phyloP scores from a whole-genome alignment of 2,797 vertebrate species.

The Gymnocypris eckloni region DNA sequence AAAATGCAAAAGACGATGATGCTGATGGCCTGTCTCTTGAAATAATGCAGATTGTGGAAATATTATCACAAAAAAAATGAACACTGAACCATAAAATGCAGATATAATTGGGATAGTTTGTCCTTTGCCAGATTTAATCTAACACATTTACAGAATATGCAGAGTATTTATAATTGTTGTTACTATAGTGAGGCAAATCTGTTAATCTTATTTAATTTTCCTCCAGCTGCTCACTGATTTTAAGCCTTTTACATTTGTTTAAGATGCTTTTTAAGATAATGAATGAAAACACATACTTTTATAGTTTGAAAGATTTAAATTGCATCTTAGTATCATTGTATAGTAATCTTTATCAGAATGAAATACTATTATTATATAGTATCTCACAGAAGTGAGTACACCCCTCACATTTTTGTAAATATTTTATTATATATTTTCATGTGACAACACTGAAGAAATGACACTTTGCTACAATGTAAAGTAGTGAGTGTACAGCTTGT shows the following conservation, averaged over 20 bases:
- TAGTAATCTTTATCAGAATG: neutral
- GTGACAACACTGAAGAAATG: too few species aligned
- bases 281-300: neutral
- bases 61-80: neutral
- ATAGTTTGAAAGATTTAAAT: neutral
- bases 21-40: neutral
- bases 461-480: too few species aligned
- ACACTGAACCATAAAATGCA: neutral
- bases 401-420: too few species aligned
- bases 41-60: conserved; percentile 10
- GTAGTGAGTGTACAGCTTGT: too few species aligned
- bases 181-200: neutral
- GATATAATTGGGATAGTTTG: neutral
- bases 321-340: neutral
- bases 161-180: neutral
- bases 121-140: neutral
- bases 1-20: neutral
- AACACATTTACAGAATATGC: neutral
- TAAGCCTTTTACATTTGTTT: neutral
- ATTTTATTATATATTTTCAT: too few species aligned
- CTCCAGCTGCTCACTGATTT: neutral
- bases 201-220: neutral
- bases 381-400: too few species aligned
- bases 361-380: neutral
- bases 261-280: neutral